A percentile compares a stretch with the other conserved stretches of the same genome.
These are phyloP conservation scores for Opisthocomus hoazin DNA, from an alignment of 2,113 vertebrate species.

Conservation along the genomic window DNA sequence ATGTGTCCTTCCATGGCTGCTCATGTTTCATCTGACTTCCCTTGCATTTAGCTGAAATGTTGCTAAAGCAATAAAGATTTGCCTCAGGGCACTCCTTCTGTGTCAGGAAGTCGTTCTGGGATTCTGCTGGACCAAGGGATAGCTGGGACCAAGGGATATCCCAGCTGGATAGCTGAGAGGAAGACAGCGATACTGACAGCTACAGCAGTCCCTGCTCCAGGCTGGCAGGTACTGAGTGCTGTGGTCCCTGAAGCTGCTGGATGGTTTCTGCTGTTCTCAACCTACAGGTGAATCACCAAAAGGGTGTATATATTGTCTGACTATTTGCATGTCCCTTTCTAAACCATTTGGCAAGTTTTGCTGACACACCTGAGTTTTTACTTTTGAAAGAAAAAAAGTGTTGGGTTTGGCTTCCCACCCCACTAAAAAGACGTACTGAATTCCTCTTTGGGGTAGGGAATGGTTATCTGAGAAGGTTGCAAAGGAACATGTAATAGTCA, in stretches of 20 bases:
- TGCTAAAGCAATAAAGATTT: neutral
- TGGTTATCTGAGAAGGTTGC: neutral
- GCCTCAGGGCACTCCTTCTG: neutral
- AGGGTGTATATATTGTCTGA: neutral
- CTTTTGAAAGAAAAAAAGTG: neutral
- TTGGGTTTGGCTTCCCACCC: fast-evolving
- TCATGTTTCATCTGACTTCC: neutral
- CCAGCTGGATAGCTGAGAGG: neutral
- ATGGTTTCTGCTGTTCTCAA: neutral
- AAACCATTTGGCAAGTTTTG: neutral
- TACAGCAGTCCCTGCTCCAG: neutral
- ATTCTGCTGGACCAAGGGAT: neutral
- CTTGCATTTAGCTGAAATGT: neutral
- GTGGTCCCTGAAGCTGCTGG: neutral
- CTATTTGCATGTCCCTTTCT: neutral
- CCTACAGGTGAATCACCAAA: neutral
- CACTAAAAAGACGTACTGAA: neutral
- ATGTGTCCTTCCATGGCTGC: neutral
- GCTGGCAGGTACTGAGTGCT: neutral
- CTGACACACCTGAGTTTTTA: neutral
- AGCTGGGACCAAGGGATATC: too few species aligned
- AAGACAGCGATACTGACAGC: neutral
- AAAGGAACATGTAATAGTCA: neutral
- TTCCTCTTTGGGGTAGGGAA: neutral
- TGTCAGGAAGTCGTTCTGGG: neutral